Evolutionary conservation across 2,888 invertebrate species (phyloP), one percentile per base, ranked within the genome.

Genomic region (Eremobia ochroleuca): DNA sequence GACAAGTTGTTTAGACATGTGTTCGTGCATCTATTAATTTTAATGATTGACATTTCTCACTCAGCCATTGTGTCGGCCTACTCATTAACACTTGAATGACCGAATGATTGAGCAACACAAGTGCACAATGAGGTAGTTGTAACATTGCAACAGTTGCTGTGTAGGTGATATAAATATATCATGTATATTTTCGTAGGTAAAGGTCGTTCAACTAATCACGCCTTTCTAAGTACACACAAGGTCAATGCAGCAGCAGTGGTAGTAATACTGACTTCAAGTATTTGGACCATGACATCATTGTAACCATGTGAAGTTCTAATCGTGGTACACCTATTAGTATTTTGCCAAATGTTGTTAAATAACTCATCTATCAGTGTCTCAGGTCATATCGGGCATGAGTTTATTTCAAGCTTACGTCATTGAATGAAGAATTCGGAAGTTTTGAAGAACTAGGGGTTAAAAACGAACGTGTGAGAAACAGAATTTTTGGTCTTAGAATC

Each of bases 201-300:
- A 93, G 93, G 93, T 91, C 91, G 82, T 87, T 88, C 81, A 88
- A 88, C 89, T 88, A 90, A 84, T 90, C 88, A 90, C 87, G 90
- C 93, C 94, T 94, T 94, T 94, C 94, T 93, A 94, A 93, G 91
- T 90, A 87, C 80, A 66, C 73, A 87, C 82, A 92, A 94, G 94
- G 94, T 92, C 93, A 90, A 82, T 83, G 85, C 83, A 91, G 87
- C 88, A 90, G 89, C 87, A 87, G 75, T 89, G 81, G 85, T 87
- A 88, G 85, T 87, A 88, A 86, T 83, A 85, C 76, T 77, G 37
- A 81, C 79, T 81, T 79, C 73, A 80, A 88, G 87, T 88, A 91
- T 92, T 90, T 89, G 86, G 88, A 85, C 88, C 91, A 90, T 87
- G 89, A 89, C 89, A 84, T 88, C 80, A 75, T 81, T 89, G 83